Evolutionary conservation across 2,113 vertebrate genomes (phyloP), one percentile per base, ranked within the genome.

Genomic region (Heteronetta atricapilla): DNA sequence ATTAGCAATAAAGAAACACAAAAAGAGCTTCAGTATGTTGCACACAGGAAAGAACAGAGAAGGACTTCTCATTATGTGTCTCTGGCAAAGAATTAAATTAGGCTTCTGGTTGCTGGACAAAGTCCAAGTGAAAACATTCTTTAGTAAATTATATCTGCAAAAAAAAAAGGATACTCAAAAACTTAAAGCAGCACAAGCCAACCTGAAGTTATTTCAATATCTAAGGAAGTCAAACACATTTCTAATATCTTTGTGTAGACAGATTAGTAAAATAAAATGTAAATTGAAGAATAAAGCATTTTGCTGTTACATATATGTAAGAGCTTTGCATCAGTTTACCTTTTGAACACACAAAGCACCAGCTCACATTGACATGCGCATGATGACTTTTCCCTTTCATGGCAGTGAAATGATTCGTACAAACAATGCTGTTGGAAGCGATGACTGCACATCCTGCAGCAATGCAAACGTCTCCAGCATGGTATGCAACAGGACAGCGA

Each of bases 271-370:
- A 68, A 34, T 26, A 12, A 14, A 40, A n/a, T 21, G 25, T 10
- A 22, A 67, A 60, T 10, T 11, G 56, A 59, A 38, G 52, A 82
- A 26, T 0, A 18, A 38, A 82, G 42, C 0, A 1, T 28, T 77
- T 50, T 3, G 53, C 46, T 1, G 15, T 28, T 1, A 25, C 31
- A 2, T 31, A 68, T 42, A n/a, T 0, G 17, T 3, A 48, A 58
- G 62, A 48, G n/a, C 1, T 59, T 44, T n/a, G 17, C 52, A n/a
- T 11, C 6, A 3, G 10, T 94, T 79, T 95, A 99, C 99, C 99
- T 98, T 99, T 99, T 70, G 99, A 99, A 96, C 99, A 99, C 93
- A 99, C 98, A 31, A 99, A 99, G 95, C 99, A 99, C 99, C 99
- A 99, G 98, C 99, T 99, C 94, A 99, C 99, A 28, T 99, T 99